phyloP scores from a whole-genome alignment of 2,888 invertebrate species.

The Eilema depressum region DNA sequence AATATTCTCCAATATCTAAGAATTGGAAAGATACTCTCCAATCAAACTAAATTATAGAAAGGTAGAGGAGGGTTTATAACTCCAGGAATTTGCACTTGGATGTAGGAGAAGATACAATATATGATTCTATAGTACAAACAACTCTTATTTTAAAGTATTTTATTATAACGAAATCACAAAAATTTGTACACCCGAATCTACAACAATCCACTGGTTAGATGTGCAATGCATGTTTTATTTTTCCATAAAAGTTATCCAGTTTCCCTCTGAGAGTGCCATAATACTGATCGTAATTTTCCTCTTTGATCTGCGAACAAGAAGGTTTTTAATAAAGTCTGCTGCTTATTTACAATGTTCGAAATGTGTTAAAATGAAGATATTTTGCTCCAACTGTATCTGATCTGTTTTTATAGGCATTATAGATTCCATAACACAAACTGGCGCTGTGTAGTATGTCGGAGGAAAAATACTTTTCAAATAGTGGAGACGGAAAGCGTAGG shows the following conservation, averaged over 20 bases:
- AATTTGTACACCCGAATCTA: background rate
- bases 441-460: too few relatives aligned
- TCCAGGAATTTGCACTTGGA: background rate
- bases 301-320: slow-evolving; percentile 47
- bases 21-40: too few relatives aligned
- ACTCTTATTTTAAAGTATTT: slow-evolving; percentile 3
- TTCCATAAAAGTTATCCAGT: slow-evolving; percentile 51
- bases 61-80: background rate
- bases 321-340: background rate
- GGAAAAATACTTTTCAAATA: too few relatives aligned
- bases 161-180: background rate
- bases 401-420: too few relatives aligned
- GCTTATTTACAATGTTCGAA: background rate
- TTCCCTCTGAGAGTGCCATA: slow-evolving; percentile 48
- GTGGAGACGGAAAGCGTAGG: too few relatives aligned
- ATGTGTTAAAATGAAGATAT: too few relatives aligned
- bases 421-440: too few relatives aligned
- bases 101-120: background rate
- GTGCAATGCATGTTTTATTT: slow-evolving; percentile 57
- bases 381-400: too few relatives aligned
- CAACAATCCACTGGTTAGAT: slow-evolving; percentile 26
- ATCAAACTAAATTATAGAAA: background rate
- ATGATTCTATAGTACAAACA: too few relatives aligned
- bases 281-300: slow-evolving; percentile 36
- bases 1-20: too few relatives aligned